phyloP scores from a whole-genome alignment of 2,797 vertebrate species.

The Xiphophorus birchmanni region DNA sequence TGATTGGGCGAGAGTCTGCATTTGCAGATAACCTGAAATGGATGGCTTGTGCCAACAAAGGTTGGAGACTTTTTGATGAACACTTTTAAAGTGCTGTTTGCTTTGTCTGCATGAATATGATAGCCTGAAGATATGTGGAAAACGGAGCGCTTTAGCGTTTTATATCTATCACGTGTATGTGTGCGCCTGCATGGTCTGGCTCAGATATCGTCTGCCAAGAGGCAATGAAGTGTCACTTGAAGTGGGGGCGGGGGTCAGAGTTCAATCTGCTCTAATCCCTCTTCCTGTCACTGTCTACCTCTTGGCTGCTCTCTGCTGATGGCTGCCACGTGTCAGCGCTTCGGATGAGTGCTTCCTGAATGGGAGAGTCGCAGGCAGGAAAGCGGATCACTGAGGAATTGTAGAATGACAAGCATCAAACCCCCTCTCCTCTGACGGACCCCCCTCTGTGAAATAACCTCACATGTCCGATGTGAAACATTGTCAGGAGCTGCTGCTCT shows the following conservation, averaged over 20 bases:
- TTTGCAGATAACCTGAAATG: constrained; percentile 99
- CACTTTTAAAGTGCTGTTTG: constrained; percentile 16
- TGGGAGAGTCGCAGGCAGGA: constrained; percentile 73
- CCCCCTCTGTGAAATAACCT: constrained; percentile 59
- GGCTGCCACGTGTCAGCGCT: constrained; percentile 81
- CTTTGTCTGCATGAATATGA: constrained; percentile 24
- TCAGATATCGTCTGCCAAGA: constrained; percentile 66
- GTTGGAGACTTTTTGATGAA: constrained; percentile 78
- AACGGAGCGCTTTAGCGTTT: constrained; percentile 10
- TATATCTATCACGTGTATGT: constrained; percentile 17
- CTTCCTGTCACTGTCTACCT: constrained; percentile 83
- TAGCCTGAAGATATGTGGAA: constrained; percentile 26
- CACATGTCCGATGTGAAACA: constrained; percentile 62
- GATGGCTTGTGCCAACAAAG: constrained; percentile 99
- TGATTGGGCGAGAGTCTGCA: constrained; percentile 96
- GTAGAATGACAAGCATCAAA: constrained; percentile 50
- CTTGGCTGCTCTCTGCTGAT: constrained; percentile 81
- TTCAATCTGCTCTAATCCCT: constrained; percentile 84
- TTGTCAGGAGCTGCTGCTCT: constrained; percentile 48
- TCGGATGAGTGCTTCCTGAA: constrained; percentile 77
- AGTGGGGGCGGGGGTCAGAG: constrained; percentile 62
- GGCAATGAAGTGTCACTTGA: constrained; percentile 78
- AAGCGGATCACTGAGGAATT: constrained; percentile 67
- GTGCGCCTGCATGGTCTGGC: constrained; percentile 36
- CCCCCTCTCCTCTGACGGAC: constrained; percentile 32